These are phyloP conservation scores for Chaunax sp. DNA, from an alignment of 2,797 vertebrate species.

Conservation along the genomic window DNA sequence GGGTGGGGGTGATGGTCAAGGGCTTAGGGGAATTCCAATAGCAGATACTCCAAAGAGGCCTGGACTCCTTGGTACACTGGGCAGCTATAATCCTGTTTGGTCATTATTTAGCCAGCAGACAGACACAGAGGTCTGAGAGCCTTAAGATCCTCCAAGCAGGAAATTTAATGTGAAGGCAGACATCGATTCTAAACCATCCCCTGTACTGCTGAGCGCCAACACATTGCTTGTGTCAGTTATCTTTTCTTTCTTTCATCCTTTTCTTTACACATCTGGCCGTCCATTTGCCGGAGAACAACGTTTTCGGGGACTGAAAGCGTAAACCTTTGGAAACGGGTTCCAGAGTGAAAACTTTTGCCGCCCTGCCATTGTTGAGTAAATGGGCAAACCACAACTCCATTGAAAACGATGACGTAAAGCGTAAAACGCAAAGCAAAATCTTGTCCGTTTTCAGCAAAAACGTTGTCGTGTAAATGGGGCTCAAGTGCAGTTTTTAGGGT, in stretches of 20 bases:
- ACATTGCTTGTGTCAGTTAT: constrained; percentile 19
- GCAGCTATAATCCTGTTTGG: constrained; percentile 69
- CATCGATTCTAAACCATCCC: background rate
- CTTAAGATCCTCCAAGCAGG: constrained; percentile 26
- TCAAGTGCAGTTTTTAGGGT: constrained; percentile 27
- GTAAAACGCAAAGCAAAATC: too few relatives aligned
- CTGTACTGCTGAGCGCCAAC: constrained; percentile 7
- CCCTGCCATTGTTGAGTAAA: too few relatives aligned
- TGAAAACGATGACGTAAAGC: too few relatives aligned
- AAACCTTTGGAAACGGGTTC: too few relatives aligned
- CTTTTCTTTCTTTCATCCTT: constrained; percentile 5
- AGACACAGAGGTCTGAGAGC: constrained; percentile 32
- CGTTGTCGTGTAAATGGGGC: too few relatives aligned
- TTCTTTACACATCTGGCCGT: constrained; percentile 1
- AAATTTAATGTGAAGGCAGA: too few relatives aligned
- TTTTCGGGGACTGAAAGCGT: too few relatives aligned
- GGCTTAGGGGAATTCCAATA: constrained; percentile 59
- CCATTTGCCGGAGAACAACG: too few relatives aligned
- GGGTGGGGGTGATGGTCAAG: constrained; percentile 43
- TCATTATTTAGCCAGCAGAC: constrained; percentile 50
- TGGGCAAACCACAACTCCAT: too few relatives aligned
- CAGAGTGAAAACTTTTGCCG: too few relatives aligned
- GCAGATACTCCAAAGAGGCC: constrained; percentile 54
- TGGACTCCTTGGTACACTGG: constrained; percentile 42
- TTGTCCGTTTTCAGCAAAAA: too few relatives aligned